Base-by-base conservation (phyloP, 2,113 vertebrate genomes). In the Corythornis vintsioides region DNA sequence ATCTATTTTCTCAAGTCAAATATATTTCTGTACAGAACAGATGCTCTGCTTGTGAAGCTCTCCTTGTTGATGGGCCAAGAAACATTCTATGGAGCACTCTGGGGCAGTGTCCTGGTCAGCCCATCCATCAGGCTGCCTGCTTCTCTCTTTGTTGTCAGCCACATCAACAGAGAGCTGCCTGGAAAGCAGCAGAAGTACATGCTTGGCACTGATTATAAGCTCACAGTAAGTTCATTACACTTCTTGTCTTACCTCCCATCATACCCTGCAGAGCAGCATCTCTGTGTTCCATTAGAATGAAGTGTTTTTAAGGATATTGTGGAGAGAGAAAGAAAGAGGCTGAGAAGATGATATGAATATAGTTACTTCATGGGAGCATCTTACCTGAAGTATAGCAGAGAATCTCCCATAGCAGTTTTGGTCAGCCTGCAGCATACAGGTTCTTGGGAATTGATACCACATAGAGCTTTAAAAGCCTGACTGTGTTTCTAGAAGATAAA, bases 111-210 rank as follows among this genome's bases (percentile, higher is more conserved):
- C 71, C 96, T 99, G 92, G 97, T 98, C 78, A 99, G 98, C 80
- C 98, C 98, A 0, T 95, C 97, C 72, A 97, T 99, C 67, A 98
- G 99, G 48, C 98, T 99, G 6, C 99, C 99, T 0, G 99, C 99
- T 33, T 98, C 99, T 0, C 98, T 99, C 86, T 99, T 99, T 33
- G 95, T 99, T 9, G 98, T 99, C 93, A 96, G 96, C 72, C 99
- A 99, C 91, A 99, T 99, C 96, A 98, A 98, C 96, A 98, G 98
- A 88, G 97, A 96, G 5, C 35, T 73, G 4, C 89, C 98, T 0
- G 97, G 98, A 77, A 97, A 90, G 29, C 97, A 98, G 89, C 99
- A 99, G 94, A 98, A 96, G 11, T 97, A 98, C 96, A 98, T 99
- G 98, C 97, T 99, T 2, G 99, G 99, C 53, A 98, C 98, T 0